Evolutionary conservation across 2,888 invertebrate genomes (phyloP).

Genomic region (Eurytoma adleriae): DNA sequence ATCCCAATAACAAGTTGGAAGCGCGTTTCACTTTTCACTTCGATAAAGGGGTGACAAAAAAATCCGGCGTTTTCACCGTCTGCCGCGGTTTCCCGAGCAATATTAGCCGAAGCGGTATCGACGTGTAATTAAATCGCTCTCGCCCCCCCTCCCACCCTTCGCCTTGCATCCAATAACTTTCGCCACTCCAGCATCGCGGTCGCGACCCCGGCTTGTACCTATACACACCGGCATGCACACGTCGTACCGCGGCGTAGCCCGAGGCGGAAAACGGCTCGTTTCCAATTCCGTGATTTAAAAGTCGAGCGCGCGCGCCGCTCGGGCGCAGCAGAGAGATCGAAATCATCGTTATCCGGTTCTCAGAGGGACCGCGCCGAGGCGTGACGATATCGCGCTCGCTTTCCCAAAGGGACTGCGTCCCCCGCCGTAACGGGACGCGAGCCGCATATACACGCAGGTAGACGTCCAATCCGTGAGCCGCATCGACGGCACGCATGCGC

Average conservation of each 20-base stretch:
- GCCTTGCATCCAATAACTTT: background rate
- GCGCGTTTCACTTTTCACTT: too few relatives aligned
- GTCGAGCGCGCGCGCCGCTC: conserved; percentile 6
- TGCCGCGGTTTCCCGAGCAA: background rate
- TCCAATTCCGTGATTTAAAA: conserved; percentile 20
- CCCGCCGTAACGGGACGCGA: conserved; percentile 21
- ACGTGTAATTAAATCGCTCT: conserved; percentile 7
- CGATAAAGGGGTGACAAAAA: too few relatives aligned
- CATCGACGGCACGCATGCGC: background rate
- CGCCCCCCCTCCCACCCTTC: background rate
- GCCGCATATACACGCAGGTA: background rate
- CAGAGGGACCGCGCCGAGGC: conserved; percentile 47
- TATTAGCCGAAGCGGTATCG: background rate
- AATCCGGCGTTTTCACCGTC: too few relatives aligned
- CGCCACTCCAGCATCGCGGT: background rate
- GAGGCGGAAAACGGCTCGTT: background rate
- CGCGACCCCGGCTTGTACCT: too few relatives aligned
- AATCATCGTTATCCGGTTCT: conserved; percentile 56
- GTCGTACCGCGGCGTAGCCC: background rate
- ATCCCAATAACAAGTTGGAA: too few relatives aligned
- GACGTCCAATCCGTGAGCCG: conserved; percentile 6
- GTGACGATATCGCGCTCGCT: conserved; percentile 43
- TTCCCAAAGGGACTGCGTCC: conserved; percentile 33
- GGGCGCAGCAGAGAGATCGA: conserved; percentile 31
- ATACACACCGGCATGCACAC: too few relatives aligned